Base-by-base conservation (phyloP, 92 coral and sea anemone genomes). In the Galaxea fascicularis region DNA sequence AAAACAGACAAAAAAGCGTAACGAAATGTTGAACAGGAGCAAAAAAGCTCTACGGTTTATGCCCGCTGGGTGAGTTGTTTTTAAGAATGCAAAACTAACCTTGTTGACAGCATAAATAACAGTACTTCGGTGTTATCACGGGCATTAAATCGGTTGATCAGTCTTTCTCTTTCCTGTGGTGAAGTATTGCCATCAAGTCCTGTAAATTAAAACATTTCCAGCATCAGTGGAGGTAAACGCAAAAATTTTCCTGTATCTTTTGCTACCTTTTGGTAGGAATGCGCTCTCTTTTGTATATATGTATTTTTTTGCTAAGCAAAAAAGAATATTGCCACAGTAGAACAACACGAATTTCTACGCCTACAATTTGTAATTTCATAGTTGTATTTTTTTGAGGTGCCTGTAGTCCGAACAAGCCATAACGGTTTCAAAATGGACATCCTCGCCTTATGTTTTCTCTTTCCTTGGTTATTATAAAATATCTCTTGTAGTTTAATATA, bases 181-280 rank as follows among this genome's bases (percentile, higher is more conserved):
- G 96, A 85, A 0, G 98, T 96, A 67, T 89, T 91, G 29, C 98
- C 98, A 79, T 96, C 98, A 17, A 96, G 90, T 20, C 98, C 98
- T 96, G 26, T 15, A 25, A 21, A 22, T 57, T 30, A 73, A 54
- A 17, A 57, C 8, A 21, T 56, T 5, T 46, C 11, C 54, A 4
- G 7, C 3, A 16, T 12, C 22, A 14, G 4, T 18, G 54, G 46
- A 7, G n/a, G n/a, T 21, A 4, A 47, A 41, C 0, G 31, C 22
- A 63, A 65, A 45, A 31, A 12, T 8, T 30, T 10, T 29, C 10
- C 15, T 7, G 28, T 47, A 14, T 6, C 60, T 3, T 51, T 17
- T 5, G 4, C 16, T 69, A 14, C 15, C 52, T 31, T 31, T 35
- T 35, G 17, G 9, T 69, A 35, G 2, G 41, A 2, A 35, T 2